Evolutionary conservation across 1,140 invertebrate genomes (phyloP).

Genomic region (Octopus bimaculoides): DNA sequence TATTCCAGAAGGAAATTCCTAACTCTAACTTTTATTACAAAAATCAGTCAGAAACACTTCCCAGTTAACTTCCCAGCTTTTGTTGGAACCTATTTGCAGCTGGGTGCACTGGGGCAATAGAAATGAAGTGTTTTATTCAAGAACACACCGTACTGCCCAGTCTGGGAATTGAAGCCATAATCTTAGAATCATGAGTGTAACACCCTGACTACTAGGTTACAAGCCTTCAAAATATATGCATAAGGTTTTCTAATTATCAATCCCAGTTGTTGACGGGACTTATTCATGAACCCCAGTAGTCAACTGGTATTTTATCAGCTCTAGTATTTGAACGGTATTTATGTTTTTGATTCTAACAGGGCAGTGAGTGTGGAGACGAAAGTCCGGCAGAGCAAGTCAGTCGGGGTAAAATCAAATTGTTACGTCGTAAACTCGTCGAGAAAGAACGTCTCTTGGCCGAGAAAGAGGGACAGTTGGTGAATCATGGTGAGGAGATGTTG

Average conservation of each 20-base stretch:
- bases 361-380: constrained; percentile 20
- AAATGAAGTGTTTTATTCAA: no score
- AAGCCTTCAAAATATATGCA: neutral
- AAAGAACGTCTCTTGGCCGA: constrained; percentile 43
- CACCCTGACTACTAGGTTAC: neutral
- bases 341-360: constrained; percentile 2
- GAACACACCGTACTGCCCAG: no score
- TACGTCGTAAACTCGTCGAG: constrained; percentile 52
- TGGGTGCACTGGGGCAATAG: no score
- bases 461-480: constrained; percentile 40
- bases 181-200: neutral
- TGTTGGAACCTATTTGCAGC: no score
- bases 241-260: neutral
- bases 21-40: no score
- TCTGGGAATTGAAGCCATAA: no score
- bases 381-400: constrained; percentile 27
- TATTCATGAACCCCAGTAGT: neutral
- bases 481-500: constrained; percentile 41
- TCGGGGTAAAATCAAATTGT: constrained; percentile 40
- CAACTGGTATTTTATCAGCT: no score
- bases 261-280: neutral
- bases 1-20: no score
- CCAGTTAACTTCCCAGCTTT: no score
- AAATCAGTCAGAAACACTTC: no score
- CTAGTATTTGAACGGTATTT: no score